Evolutionary conservation across 2,888 invertebrate species (phyloP), one percentile per base, ranked within the genome.

Genomic region (Pegoplata infirma): DNA sequence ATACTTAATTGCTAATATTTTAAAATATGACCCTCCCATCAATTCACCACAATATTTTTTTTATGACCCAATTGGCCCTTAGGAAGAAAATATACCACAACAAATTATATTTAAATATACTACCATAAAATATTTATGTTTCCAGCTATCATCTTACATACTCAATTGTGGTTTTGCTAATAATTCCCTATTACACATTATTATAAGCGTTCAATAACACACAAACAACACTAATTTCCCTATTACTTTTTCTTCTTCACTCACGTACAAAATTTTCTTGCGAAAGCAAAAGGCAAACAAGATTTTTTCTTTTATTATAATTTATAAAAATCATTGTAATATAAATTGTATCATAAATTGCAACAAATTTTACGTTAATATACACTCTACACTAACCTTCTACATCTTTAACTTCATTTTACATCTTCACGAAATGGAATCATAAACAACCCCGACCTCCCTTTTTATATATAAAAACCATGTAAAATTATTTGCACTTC

Each of bases 321-420:
- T 40, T 40, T 40, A 40, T 40, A 32, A 40, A 19, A 59, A 66
- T 46, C 47, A 75, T 79, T 66, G 61, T 49, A 36, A 67, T 16
- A 68, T 23, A 73, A 76, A 72, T 55, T 80, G 68, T 73, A 76
- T 51, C 76, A 72, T 72, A 76, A 80, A 76, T 73, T 80, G 68
- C 64, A 75, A 32, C 64, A 76, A 72, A 73, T 64, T 72, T 72
- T 68, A 49, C 63, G 68, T 73, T 68, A 76, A 64, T 73, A 73
- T 72, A 68, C 58, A 63, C 53, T 73, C 68, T 72, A 68, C 58
- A 63, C 53, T 49, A 47, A 59, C 63, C 66, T n/a, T n/a, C 16
- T 32, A 16, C 21, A 47, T n/a, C n/a, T n/a, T n/a, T n/a, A n/a
- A n/a, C n/a, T n/a, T n/a, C n/a, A n/a, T n/a, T n/a, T n/a, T 5